Conservation (phyloP, 2,113 vertebrate genomes). For the Nothocercus nigrocapillus region DNA sequence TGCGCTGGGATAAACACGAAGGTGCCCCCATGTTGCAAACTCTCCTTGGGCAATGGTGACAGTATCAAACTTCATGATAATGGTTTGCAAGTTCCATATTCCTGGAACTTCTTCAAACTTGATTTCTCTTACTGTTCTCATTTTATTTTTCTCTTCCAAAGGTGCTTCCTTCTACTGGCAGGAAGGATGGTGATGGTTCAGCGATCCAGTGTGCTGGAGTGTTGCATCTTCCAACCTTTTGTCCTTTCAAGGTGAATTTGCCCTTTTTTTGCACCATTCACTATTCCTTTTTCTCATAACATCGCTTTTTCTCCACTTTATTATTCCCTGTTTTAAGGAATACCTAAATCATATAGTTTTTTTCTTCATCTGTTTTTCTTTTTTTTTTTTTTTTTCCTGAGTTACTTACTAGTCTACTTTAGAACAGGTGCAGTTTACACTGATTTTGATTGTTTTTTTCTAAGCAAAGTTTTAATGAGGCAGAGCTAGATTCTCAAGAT, state of each 20-base stretch:
- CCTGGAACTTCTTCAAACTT: not conserved
- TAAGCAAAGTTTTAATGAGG: not conserved
- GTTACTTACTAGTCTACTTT: not conserved
- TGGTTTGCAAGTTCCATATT: not conserved
- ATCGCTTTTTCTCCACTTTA: not conserved
- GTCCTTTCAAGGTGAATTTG: not conserved
- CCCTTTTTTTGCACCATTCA: not conserved
- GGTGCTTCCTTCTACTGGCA: not conserved
- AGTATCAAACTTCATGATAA: not conserved
- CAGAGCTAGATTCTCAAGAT: not conserved
- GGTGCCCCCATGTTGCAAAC: not conserved
- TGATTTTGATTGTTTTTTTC: not conserved
- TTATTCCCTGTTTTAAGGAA: not conserved
- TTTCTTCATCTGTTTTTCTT: not conserved
- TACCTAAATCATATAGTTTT: not conserved
- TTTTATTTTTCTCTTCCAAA: not conserved
- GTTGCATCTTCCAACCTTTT: not conserved
- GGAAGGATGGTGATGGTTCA: not conserved
- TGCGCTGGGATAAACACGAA: not conserved
- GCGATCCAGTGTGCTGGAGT: rapidly evolving
- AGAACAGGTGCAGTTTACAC: not conserved
- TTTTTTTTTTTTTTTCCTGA: rapidly evolving
- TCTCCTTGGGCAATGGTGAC: not conserved
- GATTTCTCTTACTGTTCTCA: not conserved
- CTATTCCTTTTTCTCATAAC: not conserved